These are phyloP conservation scores for Phytoseiulus persimilis DNA, from an alignment of 2,888 invertebrate genomes.

Conservation along the genomic window DNA sequence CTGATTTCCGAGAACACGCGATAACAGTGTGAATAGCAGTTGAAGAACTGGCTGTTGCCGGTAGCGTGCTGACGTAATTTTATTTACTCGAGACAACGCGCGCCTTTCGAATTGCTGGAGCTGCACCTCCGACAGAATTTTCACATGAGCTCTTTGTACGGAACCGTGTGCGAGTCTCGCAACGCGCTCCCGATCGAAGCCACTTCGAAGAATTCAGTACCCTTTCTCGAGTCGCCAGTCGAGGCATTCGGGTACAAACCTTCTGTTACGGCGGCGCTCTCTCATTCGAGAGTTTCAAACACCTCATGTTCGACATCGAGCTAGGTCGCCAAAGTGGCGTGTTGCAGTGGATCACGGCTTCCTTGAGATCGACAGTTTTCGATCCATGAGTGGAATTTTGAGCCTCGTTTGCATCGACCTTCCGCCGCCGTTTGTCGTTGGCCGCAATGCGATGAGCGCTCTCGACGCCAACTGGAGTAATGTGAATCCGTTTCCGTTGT, in stretches of 20 bases:
- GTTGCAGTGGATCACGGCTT: background rate
- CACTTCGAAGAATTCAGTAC: background rate
- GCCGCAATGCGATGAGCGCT: background rate
- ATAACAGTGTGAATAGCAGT: too few relatives aligned
- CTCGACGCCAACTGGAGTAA: background rate
- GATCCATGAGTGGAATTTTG: background rate
- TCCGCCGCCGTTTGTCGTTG: background rate
- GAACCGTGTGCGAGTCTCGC: background rate
- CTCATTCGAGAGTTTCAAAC: background rate
- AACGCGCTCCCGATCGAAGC: background rate
- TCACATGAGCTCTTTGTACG: background rate
- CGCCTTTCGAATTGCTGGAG: too few relatives aligned
- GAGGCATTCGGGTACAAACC: background rate
- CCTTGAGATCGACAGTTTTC: background rate
- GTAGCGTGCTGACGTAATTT: too few relatives aligned
- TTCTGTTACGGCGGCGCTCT: background rate
- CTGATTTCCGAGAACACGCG: too few relatives aligned
- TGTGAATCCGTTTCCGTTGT: background rate
- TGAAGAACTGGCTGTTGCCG: too few relatives aligned
- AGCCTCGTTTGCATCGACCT: background rate
- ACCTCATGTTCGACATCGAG: background rate
- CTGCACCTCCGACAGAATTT: too few relatives aligned
- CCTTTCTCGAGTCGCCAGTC: background rate
- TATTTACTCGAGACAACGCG: too few relatives aligned
- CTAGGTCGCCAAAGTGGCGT: background rate